A percentile compares a stretch with the other conserved stretches of the same genome.
These are phyloP conservation scores for Speoplatyrhinus poulsoni DNA, from an alignment of 2,113 vertebrate genomes.

Conservation along the genomic window DNA sequence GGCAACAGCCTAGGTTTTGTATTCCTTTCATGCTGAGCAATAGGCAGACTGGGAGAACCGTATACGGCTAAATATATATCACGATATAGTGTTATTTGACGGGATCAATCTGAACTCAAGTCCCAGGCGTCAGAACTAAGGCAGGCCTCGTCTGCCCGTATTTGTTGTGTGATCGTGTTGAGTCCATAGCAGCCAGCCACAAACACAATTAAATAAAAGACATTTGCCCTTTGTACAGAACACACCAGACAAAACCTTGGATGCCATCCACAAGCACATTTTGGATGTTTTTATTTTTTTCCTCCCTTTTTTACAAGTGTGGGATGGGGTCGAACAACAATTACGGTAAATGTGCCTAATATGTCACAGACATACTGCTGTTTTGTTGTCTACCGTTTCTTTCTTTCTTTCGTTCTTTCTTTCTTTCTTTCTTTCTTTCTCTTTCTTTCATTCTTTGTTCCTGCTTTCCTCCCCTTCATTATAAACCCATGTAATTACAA, in stretches of 20 bases:
- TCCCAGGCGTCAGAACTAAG: constrained; percentile 63
- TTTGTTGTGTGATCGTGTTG: constrained; percentile 68
- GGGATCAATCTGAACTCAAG: constrained; percentile 66
- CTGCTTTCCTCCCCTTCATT: constrained; percentile 69
- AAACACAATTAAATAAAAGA: constrained; percentile 49
- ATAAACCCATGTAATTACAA: constrained; percentile 79
- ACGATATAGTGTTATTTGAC: constrained; percentile 63
- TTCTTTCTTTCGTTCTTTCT: constrained; percentile 56
- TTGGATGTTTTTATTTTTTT: constrained; percentile 51
- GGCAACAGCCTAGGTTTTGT: constrained; percentile 31
- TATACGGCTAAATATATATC: constrained; percentile 65
- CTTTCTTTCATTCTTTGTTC: constrained; percentile 60
- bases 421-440: constrained; percentile 49
- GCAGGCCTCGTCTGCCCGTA: constrained; percentile 55
- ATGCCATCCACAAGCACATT: constrained; percentile 73
- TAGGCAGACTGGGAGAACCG: constrained; percentile 43
- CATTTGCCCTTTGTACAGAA: constrained; percentile 69
- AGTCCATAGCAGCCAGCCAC: constrained; percentile 66
- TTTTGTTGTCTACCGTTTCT: constrained; percentile 43
- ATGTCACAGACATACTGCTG: constrained; percentile 76
- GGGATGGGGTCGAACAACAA: constrained; percentile 79
- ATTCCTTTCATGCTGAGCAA: constrained; percentile 59
- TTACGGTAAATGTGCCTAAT: constrained; percentile 83
- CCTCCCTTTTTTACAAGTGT: constrained; percentile 66
- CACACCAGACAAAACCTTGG: constrained; percentile 76